Percentiles rank a stretch among this genome's conserved stretches.
Evolutionary conservation across 2,888 invertebrate genomes (phyloP).

Genomic region (Erpobdella octoculata): DNA sequence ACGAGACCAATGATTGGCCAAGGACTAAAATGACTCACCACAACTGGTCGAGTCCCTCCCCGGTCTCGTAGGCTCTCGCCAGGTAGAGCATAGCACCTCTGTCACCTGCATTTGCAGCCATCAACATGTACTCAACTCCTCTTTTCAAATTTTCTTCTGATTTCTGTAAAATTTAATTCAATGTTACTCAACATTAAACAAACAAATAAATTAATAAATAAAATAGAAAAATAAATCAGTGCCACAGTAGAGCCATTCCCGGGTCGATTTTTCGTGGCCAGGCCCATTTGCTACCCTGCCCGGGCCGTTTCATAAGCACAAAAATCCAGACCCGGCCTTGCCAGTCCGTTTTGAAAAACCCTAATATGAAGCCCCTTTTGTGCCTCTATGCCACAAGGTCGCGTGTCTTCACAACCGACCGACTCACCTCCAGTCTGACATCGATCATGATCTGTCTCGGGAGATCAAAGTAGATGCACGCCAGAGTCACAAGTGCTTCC

Average conservation of each 20-base stretch:
- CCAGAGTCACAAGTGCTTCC: slow-evolving; percentile 56
- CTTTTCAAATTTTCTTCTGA: slow-evolving; percentile 46
- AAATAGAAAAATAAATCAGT: no score
- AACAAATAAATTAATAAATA: no score
- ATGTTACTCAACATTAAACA: not conserved
- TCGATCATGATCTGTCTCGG: slow-evolving; percentile 55
- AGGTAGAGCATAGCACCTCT: slow-evolving; percentile 55
- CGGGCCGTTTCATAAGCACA: no score
- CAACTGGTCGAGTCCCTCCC: slow-evolving; percentile 38
- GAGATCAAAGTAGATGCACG: slow-evolving; percentile 54
- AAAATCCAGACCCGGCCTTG: no score
- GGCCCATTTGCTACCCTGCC: no score
- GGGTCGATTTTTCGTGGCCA: no score
- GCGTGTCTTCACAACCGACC: not conserved
- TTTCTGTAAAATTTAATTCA: slow-evolving; percentile 35
- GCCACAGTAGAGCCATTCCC: no score
- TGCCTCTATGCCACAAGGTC: no score
- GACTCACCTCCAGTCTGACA: slow-evolving; percentile 44
- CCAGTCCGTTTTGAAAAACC: no score
- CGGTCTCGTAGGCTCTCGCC: slow-evolving; percentile 56
- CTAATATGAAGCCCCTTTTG: no score
- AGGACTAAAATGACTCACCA: not conserved
- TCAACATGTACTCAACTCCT: slow-evolving; percentile 52
- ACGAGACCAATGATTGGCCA: no score
- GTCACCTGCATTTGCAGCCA: slow-evolving; percentile 56